Evolutionary conservation across 2,888 invertebrate genomes (phyloP), one percentile per base, ranked within the genome.

Genomic region (Dasysyrphus albostriatus): DNA sequence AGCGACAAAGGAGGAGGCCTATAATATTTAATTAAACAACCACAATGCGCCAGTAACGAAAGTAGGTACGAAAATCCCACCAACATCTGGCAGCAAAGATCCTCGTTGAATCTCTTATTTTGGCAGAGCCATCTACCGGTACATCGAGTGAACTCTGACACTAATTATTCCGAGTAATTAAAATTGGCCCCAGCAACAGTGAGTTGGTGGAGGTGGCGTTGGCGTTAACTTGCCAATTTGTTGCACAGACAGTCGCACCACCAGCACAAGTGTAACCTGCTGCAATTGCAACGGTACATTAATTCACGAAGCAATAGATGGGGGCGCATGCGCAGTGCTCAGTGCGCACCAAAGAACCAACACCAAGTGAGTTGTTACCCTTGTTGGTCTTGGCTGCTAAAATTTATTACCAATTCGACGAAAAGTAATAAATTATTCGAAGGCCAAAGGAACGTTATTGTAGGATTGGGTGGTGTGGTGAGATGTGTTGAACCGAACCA

Each of bases 111-210:
- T 69, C 69, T 49, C 63, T 61, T 42, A 37, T 59, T 70, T 72
- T 65, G 67, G 76, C 49, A 79, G 54, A 79, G 72, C 42, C 59
- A 61, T 58, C 59, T 69, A 63, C 51, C 73, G 73, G 73, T 44
- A 78, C 85, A 82, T 63, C 51, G 59, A 5, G 39, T 79, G 87
- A 87, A 74, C 87, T 79, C 47, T 87, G 78, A 67, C 82, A 83
- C 83, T 79, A 79, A 87, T 87, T 87, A 87, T 87, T 87, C 54
- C 79, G 79, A 83, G 87, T 87, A 87, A 87, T 87, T 87, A 87
- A 87, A 87, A 83, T 65, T 44, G 78, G 63, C 85, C 42, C 8
- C 39, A 69, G 42, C 39, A 1, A 0, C 24, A 47, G 32, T 16
- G 47, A 56, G 73, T 81, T 39, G 73, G 72, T 49, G 65, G 10